Conservation (phyloP, 2,888 invertebrate genomes). For the Loripinus fragilis region DNA sequence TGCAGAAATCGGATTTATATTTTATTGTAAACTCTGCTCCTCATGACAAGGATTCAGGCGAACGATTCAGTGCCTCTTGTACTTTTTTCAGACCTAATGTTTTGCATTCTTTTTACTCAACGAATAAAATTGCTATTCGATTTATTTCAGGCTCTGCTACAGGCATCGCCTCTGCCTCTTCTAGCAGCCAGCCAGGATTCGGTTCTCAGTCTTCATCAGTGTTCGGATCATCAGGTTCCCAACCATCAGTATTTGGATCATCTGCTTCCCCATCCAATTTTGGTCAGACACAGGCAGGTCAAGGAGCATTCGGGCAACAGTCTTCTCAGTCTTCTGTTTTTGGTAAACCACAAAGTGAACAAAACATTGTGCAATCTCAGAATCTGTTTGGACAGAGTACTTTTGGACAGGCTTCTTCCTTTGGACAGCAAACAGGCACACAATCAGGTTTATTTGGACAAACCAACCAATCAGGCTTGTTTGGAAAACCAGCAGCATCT, state of each 20-base stretch:
- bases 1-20: no score
- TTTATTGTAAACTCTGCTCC: no score
- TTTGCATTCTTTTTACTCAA: not conserved
- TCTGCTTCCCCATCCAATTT: conserved; percentile 20
- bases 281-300: not conserved
- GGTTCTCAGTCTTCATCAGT: not conserved
- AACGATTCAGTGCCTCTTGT: no score
- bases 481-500: conserved; percentile 25
- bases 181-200: not conserved
- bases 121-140: not conserved
- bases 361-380: conserved; percentile 16
- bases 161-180: conserved; percentile 23
- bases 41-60: no score
- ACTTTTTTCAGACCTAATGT: not conserved
- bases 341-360: conserved; percentile 24
- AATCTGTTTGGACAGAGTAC: conserved; percentile 16
- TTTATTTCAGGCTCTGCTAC: conserved; percentile 14
- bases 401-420: conserved; percentile 48
- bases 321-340: conserved; percentile 18
- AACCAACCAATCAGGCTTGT: not conserved
- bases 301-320: conserved; percentile 21
- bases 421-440: conserved; percentile 28
- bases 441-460: conserved; percentile 4
- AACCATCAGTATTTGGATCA: conserved; percentile 27
- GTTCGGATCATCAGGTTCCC: not conserved